phyloP scores from a whole-genome alignment of 30 jellyfish, hydroid and myxozoan genomes.

The Aurelia sp. region DNA sequence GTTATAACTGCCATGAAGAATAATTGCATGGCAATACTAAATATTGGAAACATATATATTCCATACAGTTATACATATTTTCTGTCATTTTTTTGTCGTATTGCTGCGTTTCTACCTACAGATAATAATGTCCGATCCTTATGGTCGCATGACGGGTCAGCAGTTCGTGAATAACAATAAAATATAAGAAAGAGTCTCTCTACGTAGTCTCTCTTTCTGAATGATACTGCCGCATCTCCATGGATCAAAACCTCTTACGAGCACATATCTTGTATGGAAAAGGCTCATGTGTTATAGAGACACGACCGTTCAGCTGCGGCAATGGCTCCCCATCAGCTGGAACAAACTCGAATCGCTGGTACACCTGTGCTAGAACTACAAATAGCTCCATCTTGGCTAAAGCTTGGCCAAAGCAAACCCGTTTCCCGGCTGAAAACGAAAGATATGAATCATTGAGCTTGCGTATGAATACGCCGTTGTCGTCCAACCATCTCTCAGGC shows the following conservation, averaged over 20 bases:
- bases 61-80: too few species aligned
- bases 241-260: slow-evolving; percentile 6
- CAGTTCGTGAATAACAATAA: too few species aligned
- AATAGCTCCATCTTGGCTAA: slow-evolving; percentile 55
- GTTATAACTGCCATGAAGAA: too few species aligned
- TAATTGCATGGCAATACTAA: too few species aligned
- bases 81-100: too few species aligned
- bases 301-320: slow-evolving; percentile 13
- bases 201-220: too few species aligned
- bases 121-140: too few species aligned
- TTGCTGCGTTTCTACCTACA: too few species aligned
- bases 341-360: slow-evolving; percentile 32
- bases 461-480: slow-evolving; percentile 4
- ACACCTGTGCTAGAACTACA: slow-evolving; percentile 10
- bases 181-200: too few species aligned
- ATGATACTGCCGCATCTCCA: too few species aligned
- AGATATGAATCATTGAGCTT: slow-evolving; percentile 7
- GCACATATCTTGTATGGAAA: slow-evolving; percentile 10
- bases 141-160: too few species aligned
- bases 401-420: slow-evolving; percentile 50
- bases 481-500: slow-evolving; percentile 65
- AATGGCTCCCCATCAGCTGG: slow-evolving; percentile 5
- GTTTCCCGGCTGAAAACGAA: slow-evolving; percentile 40
- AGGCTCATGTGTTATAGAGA: slow-evolving; percentile 18
- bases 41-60: too few species aligned